Evolutionary conservation across 2,888 invertebrate genomes (phyloP), one percentile per base, ranked within the genome.

Genomic region (Dorcus hopei): DNA sequence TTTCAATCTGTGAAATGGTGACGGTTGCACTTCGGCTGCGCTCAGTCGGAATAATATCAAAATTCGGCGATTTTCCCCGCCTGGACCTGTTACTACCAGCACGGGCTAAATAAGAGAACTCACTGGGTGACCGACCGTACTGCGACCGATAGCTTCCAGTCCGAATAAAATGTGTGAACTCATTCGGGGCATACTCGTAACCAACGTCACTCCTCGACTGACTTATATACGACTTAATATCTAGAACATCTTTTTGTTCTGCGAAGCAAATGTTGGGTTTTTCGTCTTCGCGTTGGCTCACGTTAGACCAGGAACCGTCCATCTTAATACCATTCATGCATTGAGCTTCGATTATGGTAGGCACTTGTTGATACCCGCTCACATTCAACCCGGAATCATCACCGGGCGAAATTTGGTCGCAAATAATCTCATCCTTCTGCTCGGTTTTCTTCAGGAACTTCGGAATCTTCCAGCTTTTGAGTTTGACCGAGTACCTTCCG

Each of bases 81-180:
- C 79, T 83, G 70, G 72, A 81, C 71, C 82, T 66, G 65, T 74
- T 78, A 62, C 79, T 79, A 8, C 77, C 77, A 4, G 76, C 75
- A 9, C 82, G 74, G 50, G 79, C 69, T n/a, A 83, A 62, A 57
- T 71, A 68, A 5, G 73, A 65, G 49, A 76, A 69, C 42, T 79
- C 78, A 19, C 74, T 82, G 33, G 85, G 83, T 38, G 83, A 82
- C 71, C 86, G 79, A 16, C 87, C 85, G 66, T 87, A 87, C 68
- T 88, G 87, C 6, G 88, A 87, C 56, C 87, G 80, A 73, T 87
- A 88, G 75, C 88, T 88, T 70, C 88, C 87, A 54, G 86, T 85
- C 67, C 89, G 80, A 3, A 86, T 85, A 66, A 89, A 89, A 2
- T 87, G 86, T 9, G 87, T 83, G 11, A 71, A 67, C 55, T 77